Evolutionary conservation across 2,888 invertebrate genomes (phyloP).

Genomic region (Andrena praecox): DNA sequence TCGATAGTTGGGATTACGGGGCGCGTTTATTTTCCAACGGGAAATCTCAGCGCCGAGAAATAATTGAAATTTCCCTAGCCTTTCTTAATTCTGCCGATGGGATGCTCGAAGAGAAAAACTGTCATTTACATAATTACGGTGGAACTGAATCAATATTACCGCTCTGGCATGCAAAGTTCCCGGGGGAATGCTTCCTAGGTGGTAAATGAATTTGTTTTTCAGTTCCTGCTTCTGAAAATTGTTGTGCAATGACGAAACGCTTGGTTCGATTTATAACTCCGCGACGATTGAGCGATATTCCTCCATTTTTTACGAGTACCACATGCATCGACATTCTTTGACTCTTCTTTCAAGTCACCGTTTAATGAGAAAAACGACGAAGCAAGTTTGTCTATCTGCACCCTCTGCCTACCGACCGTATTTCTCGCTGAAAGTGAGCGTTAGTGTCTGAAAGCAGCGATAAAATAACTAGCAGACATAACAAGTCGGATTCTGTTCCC

Average conservation of each 20-base stretch:
- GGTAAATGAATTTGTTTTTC: not conserved
- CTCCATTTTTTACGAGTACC: not conserved
- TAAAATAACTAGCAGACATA: slow-evolving; percentile 29
- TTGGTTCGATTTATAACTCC: not conserved
- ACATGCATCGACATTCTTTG: not conserved
- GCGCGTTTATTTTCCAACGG: not conserved
- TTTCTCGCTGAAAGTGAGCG: slow-evolving; percentile 10
- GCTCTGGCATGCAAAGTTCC: too few relatives aligned
- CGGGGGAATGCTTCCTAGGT: not conserved
- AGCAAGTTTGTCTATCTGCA: not conserved
- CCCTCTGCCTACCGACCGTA: not conserved
- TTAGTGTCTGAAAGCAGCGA: not conserved
- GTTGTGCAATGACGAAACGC: not conserved
- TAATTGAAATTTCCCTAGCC: slow-evolving; percentile 32
- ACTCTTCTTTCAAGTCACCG: not conserved
- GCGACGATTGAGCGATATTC: not conserved
- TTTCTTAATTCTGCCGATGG: slow-evolving; percentile 10
- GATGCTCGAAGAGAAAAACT: not conserved
- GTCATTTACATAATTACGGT: slow-evolving; percentile 8
- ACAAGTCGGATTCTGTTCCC: slow-evolving; percentile 26
- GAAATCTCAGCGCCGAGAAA: not conserved
- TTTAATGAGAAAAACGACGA: slow-evolving; percentile 1
- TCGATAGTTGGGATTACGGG: slow-evolving; percentile 8
- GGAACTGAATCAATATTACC: slow-evolving; percentile 14
- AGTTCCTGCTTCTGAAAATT: not conserved